Percentiles rank a stretch among this genome's conserved stretches.
These are phyloP conservation scores for Drosophila tanythrix DNA, from an alignment of 2,888 invertebrate species.

Conservation along the genomic window DNA sequence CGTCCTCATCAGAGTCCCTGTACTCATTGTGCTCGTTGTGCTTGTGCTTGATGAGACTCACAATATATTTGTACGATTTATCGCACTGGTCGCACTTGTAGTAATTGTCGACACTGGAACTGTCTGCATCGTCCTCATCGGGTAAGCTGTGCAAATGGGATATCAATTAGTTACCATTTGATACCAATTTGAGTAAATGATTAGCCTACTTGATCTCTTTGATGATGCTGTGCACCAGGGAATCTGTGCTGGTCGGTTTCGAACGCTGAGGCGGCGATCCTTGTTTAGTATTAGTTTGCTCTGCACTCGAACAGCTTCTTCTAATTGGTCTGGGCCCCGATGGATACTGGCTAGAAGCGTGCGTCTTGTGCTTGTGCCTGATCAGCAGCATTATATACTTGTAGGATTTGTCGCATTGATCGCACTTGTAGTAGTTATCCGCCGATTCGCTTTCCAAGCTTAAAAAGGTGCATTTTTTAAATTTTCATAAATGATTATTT, in stretches of 20 bases:
- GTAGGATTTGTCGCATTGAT: conserved; percentile 64
- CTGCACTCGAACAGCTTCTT: conserved; percentile 1
- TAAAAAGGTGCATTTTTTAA: background rate
- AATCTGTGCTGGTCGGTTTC: conserved; percentile 44
- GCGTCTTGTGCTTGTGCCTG: conserved; percentile 55
- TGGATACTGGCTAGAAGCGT: conserved; percentile 45
- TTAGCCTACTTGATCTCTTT: conserved; percentile 53
- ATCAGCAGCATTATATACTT: conserved; percentile 63
- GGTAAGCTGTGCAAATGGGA: conserved; percentile 34
- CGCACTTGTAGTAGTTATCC: conserved; percentile 63
- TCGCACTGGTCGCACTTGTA: conserved; percentile 68
- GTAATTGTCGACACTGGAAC: conserved; percentile 50
- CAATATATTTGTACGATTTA: conserved; percentile 64
- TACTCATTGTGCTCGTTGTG: conserved; percentile 49
- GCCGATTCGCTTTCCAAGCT: conserved; percentile 37
- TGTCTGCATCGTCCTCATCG: conserved; percentile 57
- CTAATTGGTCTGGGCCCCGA: conserved; percentile 20
- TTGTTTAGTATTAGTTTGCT: background rate
- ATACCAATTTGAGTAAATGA: background rate
- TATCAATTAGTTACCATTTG: background rate
- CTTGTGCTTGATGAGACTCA: conserved; percentile 67
- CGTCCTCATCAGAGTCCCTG: conserved; percentile 49
- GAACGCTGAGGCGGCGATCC: conserved; percentile 7
- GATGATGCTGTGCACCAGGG: conserved; percentile 62
- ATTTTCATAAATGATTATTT: background rate